Base-by-base conservation (phyloP, 2,797 vertebrate species). In the Phataginus tricuspis region DNA sequence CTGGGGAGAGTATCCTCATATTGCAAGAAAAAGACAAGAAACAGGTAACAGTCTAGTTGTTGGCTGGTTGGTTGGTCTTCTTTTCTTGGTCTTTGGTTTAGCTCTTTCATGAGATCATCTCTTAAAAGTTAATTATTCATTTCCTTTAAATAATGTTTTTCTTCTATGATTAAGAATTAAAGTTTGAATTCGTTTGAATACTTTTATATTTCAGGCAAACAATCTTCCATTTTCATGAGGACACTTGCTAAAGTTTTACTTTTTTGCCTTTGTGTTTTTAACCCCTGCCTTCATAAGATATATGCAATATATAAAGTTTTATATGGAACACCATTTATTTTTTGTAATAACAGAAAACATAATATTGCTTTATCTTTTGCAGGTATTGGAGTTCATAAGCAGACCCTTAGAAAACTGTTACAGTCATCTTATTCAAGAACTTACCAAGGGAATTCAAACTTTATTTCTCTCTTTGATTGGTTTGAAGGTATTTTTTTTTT, bases 1-100 rank as follows among this genome's bases (percentile, higher is more conserved):
- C 92, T 86, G 99, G 99, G 14, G 99, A 99, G 98, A 99, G 99
- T 90, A 99, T 99, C 98, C 99, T 99, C 63, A 99, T 99, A 98
- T 97, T 99, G 68, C 99, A 99, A 98, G 99, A 99, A 74, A 99
- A 99, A 97, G 99, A 99, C 98, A 98, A 98, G 63, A 91, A 96
- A 1, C 97, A 98, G 99, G 99, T 99, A 98, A 98, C 25, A 2
- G 0, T 72, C 25, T 49, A 34, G 2, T 39, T 92, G 61, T 45
- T 83, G 53, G n/a, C 34, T 87, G 25, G 7, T 39, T 39, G n/a
- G 66, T 71, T 63, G 66, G 9, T 39, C 55, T 80, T 75, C 31
- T 63, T 90, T 72, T 92, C 39, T 91, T 82, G 34, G 31, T 69
- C 7, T 83, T 90, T 66, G 25, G 2, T 39, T 5, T 88, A 18